Conservation (phyloP, 2,888 invertebrate species). For the Agonopterix heracliana region DNA sequence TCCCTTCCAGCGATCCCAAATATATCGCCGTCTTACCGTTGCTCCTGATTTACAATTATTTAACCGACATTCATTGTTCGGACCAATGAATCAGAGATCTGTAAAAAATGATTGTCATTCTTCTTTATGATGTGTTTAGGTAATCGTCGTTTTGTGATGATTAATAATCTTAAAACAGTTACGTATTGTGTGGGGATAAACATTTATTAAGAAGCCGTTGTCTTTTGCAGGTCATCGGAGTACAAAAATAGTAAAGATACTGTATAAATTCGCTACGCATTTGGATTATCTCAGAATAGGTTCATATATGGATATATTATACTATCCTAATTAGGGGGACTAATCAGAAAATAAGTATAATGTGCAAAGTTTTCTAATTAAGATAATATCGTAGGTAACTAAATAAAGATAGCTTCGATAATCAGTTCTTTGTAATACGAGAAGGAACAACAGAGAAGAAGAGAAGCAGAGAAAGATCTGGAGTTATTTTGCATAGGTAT, state of each 20-base stretch:
- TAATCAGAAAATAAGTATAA: too few relatives aligned
- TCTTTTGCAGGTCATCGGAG: neutral
- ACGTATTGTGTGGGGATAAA: slow-evolving; percentile 5
- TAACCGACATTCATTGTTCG: slow-evolving; percentile 33
- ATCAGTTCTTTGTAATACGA: too few relatives aligned
- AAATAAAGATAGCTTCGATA: too few relatives aligned
- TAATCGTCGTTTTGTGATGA: slow-evolving; percentile 6
- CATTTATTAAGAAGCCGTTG: slow-evolving; percentile 2
- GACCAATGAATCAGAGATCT: slow-evolving; percentile 27
- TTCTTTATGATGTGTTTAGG: slow-evolving; percentile 7
- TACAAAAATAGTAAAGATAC: neutral
- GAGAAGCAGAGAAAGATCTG: too few relatives aligned
- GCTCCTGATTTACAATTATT: slow-evolving; percentile 39
- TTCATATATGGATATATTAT: too few relatives aligned
- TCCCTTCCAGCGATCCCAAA: slow-evolving; percentile 38
- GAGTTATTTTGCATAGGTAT: too few relatives aligned
- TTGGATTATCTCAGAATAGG: too few relatives aligned
- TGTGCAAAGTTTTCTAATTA: too few relatives aligned
- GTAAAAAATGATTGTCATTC: slow-evolving; percentile 11
- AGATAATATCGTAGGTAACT: too few relatives aligned
- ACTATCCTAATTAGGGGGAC: too few relatives aligned
- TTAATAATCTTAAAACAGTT: slow-evolving; percentile 7
- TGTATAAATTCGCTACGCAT: too few relatives aligned
- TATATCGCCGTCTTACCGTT: slow-evolving; percentile 41
- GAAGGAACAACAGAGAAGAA: too few relatives aligned